Evolutionary conservation across 2,797 vertebrate genomes (phyloP).

Genomic region (Linurgus olivaceus): DNA sequence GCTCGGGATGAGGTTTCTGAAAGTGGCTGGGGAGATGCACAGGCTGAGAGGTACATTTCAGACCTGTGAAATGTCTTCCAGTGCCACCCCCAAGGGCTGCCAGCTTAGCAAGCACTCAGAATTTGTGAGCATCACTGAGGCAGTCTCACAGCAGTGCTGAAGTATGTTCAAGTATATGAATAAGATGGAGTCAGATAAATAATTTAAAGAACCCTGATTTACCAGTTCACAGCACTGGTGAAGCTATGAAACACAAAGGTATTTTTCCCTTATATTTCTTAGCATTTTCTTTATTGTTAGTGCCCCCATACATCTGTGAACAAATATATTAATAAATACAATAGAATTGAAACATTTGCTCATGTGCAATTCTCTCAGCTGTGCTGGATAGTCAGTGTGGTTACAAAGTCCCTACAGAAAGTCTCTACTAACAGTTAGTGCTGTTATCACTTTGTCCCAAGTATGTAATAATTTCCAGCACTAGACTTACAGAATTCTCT

Average conservation of each 20-base stretch:
- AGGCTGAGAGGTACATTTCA: not conserved
- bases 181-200: not conserved
- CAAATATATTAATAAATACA: not conserved
- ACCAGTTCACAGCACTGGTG: not conserved
- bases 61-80: not conserved
- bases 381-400: not conserved
- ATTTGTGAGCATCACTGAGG: rapidly evolving
- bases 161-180: not conserved
- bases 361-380: not conserved
- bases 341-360: not conserved
- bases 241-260: not conserved
- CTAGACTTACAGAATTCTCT: not conserved
- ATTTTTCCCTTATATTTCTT: not conserved
- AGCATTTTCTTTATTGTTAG: not conserved
- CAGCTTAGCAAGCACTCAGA: not conserved
- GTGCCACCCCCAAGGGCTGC: not conserved
- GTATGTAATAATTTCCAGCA: not conserved
- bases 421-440: not conserved
- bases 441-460: not conserved
- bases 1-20: not conserved
- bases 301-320: rapidly evolving
- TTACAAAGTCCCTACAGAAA: not conserved
- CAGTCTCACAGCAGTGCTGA: not conserved
- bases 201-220: not conserved
- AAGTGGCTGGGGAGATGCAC: not conserved